Percentiles rank a stretch among this genome's conserved stretches.
phyloP scores from a whole-genome alignment of 2,888 invertebrate species.

The Lathronympha strigana region DNA sequence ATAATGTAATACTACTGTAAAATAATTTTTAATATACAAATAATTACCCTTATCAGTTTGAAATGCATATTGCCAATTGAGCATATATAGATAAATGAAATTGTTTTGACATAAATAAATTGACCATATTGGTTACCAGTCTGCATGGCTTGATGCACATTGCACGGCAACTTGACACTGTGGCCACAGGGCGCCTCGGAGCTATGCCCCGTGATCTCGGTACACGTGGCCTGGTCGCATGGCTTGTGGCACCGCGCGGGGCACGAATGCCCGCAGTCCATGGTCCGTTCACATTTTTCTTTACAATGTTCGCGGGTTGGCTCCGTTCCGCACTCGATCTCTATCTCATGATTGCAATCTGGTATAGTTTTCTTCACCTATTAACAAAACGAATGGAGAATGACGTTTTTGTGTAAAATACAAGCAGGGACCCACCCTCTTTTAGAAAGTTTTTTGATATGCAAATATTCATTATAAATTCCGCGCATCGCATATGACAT shows the following conservation, averaged over 20 bases:
- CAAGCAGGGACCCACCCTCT: too few relatives aligned
- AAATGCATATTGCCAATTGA: too few relatives aligned
- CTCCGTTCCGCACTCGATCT: slow-evolving; percentile 64
- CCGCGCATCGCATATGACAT: too few relatives aligned
- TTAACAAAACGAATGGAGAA: slow-evolving; percentile 44
- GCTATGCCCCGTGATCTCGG: slow-evolving; percentile 50
- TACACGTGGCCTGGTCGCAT: slow-evolving; percentile 67
- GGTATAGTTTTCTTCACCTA: slow-evolving; percentile 73
- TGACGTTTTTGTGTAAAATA: slow-evolving; percentile 69
- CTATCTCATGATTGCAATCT: slow-evolving; percentile 71
- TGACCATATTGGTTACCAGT: slow-evolving; percentile 33
- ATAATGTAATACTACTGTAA: too few relatives aligned
- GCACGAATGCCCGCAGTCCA: slow-evolving; percentile 82
- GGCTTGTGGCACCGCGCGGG: slow-evolving; percentile 59
- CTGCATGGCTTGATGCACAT: slow-evolving; percentile 44
- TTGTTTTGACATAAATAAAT: too few relatives aligned
- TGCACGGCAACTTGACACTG: slow-evolving; percentile 70
- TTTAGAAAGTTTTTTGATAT: too few relatives aligned
- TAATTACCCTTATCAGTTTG: too few relatives aligned
- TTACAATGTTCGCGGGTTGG: slow-evolving; percentile 63
- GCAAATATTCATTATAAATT: too few relatives aligned
- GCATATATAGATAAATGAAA: too few relatives aligned
- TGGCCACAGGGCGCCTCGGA: slow-evolving; percentile 80
- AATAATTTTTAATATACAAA: too few relatives aligned
- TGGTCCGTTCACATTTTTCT: slow-evolving; percentile 70